Base-by-base conservation (phyloP, 2,888 invertebrate genomes). In the Athalia circularis region DNA sequence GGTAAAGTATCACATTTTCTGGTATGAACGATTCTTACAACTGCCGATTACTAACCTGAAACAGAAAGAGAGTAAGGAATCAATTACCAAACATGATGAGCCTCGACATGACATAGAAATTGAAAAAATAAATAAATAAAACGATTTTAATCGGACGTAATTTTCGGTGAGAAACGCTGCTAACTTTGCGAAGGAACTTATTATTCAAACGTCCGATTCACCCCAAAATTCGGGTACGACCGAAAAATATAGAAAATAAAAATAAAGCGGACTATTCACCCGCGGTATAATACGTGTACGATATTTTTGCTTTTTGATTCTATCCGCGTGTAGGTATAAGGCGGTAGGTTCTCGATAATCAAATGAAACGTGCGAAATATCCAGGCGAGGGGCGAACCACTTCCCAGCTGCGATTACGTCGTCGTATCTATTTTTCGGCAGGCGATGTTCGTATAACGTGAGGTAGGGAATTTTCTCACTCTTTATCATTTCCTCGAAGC, bases 31-130 rank as follows among this genome's bases (percentile, higher is more conserved):
- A 47, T n/a, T 9, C 13, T 68, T 54, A 72, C 9, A 13, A 47
- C 57, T 57, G 45, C 43, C 45, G 13, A 68, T 68, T 43, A 72
- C 72, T 72, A 57, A 72, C 72, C 72, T 72, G 72, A 57, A 72
- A 72, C 72, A 59, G 59, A 72, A 72, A 47, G 47, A 59, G 59
- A 72, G 72, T 57, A 50, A 43, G 8, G 57, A 47, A 52, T 72
- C 57, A 72, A 57, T 72, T 47, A 72, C 47, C 13, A 5, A 15
- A n/a, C 4, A 13, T 13, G 5, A 5, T 13, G 15, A 13, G n/a
- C 6, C 13, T 62, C 4, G 13, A 13, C 15, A 11, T 1, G 29
- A 7, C n/a, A 7, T 13, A 7, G 7, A 8, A 15, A 4, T 29
- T 29, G 5, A 29, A 29, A 29, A 29, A 29, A 29, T 1, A 29